Conservation (phyloP, 2,797 vertebrate genomes). For the Acridotheres tristis region DNA sequence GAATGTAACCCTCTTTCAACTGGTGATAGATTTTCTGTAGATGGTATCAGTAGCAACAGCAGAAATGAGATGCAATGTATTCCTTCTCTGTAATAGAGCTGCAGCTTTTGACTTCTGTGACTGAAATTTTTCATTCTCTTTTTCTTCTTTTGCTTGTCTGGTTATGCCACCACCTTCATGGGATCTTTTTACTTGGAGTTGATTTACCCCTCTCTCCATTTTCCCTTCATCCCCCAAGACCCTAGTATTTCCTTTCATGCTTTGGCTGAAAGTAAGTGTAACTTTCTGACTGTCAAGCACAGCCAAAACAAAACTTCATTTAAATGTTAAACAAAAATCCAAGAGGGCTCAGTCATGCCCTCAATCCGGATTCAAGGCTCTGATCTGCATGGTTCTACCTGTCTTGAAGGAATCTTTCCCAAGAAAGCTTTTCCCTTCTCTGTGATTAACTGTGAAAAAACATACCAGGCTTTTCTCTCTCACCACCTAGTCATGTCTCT, state of each 20-base stretch:
- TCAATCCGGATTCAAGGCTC: background rate
- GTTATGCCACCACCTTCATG: conserved; percentile 35
- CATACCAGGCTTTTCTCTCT: background rate
- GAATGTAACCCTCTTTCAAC: conserved; percentile 20
- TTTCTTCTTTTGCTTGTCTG: conserved; percentile 42
- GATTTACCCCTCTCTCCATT: background rate
- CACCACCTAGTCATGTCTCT: background rate
- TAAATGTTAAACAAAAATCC: background rate
- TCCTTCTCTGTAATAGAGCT: conserved; percentile 42
- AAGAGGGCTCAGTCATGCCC: background rate
- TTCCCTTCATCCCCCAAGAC: background rate
- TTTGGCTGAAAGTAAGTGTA: conserved; percentile 65
- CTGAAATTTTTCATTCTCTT: conserved; percentile 49
- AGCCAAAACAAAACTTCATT: background rate
- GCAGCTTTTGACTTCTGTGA: conserved; percentile 9
- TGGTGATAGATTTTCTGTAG: conserved; percentile 57
- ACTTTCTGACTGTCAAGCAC: conserved; percentile 49
- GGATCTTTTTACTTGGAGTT: conserved; percentile 52
- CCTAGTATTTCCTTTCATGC: conserved; percentile 47
- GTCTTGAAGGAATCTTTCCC: background rate
- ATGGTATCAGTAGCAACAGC: conserved; percentile 48
- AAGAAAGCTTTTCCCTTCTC: background rate
- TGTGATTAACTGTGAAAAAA: background rate
- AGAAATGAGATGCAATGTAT: conserved; percentile 41
- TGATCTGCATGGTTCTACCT: background rate